Base-by-base conservation (phyloP, 2,888 invertebrate species). In the Drosophila austrosaltans region DNA sequence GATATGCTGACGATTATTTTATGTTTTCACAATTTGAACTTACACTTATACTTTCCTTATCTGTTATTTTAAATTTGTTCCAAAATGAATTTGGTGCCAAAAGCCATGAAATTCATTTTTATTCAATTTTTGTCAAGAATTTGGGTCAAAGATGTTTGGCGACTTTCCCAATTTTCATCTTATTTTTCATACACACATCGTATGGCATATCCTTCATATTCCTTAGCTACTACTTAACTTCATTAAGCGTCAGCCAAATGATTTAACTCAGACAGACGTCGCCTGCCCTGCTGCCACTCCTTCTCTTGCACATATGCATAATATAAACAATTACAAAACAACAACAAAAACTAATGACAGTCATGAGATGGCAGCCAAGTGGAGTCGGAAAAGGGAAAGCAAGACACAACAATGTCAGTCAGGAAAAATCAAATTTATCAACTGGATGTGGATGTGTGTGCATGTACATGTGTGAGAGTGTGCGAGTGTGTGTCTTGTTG, bases 391-490 rank as follows among this genome's bases (percentile, higher is more conserved):
- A 64, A 63, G 39, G 25, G 58, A 59, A 62, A 63, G 54, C 10
- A 48, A 48, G 48, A 25, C 10, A 36, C 20, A n/a, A 8, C 48
- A 57, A 59, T 71, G 69, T 81, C 71, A 85, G 69, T 78, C 69
- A 69, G 77, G 77, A 75, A 82, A 85, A 81, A 81, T 85, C 80
- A 85, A 81, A 81, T 81, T 81, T 81, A 86, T 85, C 86, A 81
- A 85, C 75, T 82, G 72, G 66, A 53, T 66, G 54, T 54, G 63
- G 30, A 61, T 44, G 22, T 67, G 54, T 53, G 53, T 61, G 16
- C 65, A 54, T 30, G 30, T 30, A 6, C 6, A 57, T 58, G 36
- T 76, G 44, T 62, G 67, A 53, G 62, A 61, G 59, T 54, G 67
- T 28, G 67, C 53, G 58, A 70, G 68, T 61, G 72, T 44, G 54